Percentiles rank a stretch among this genome's conserved stretches.
These are phyloP conservation scores for Sebastes fasciatus DNA, from an alignment of 2,113 vertebrate species.

Conservation along the genomic window DNA sequence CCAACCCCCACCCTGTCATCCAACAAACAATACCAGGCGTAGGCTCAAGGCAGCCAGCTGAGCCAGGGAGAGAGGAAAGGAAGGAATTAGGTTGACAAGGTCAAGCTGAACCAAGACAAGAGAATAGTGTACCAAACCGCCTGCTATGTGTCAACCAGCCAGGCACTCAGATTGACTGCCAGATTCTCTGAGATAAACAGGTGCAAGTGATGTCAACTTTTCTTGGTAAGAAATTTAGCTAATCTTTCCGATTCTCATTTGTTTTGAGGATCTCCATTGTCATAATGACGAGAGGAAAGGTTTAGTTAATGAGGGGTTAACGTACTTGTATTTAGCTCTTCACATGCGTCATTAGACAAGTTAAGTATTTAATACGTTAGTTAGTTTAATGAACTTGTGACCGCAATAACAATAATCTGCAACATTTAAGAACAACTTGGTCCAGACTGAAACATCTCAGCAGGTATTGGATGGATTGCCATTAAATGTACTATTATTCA, in stretches of 20 bases:
- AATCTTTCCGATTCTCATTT: constrained; percentile 7
- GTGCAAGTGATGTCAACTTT: constrained; percentile 16
- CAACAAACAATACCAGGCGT: constrained; percentile 78
- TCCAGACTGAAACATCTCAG: no score
- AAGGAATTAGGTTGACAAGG: constrained; percentile 75
- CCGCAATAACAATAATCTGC: not conserved
- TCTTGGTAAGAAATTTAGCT: constrained; percentile 28
- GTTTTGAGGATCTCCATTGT: not conserved
- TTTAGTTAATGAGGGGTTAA: not conserved
- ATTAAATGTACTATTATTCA: no score
- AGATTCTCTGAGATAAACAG: constrained; percentile 46
- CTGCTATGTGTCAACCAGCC: constrained; percentile 67
- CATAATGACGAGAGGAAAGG: not conserved
- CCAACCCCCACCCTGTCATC: constrained; percentile 72
- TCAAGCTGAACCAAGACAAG: constrained; percentile 71
- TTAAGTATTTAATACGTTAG: not conserved
- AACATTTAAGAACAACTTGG: not conserved
- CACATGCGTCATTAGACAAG: not conserved
- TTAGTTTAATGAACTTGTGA: not conserved
- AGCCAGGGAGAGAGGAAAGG: constrained; percentile 50
- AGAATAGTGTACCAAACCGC: constrained; percentile 67
- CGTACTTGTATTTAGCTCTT: not conserved
- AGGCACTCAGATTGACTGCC: constrained; percentile 41
- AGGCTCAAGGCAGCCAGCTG: constrained; percentile 67
- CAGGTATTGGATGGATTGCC: no score